Conservation (phyloP, 1,140 invertebrate genomes). For the Ladona fulva region DNA sequence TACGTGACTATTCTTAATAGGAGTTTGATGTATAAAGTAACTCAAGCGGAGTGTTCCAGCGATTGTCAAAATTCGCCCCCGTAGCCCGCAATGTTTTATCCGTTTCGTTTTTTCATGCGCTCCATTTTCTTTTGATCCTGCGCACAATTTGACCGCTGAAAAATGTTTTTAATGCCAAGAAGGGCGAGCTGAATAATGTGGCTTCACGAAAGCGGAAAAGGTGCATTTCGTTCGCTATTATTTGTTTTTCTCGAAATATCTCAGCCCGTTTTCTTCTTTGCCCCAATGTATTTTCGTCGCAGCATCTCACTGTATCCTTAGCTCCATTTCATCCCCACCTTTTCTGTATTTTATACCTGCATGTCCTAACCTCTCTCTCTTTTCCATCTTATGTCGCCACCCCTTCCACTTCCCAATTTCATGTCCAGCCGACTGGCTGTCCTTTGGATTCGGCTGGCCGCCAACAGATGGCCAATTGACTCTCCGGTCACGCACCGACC, state of each 20-base stretch:
- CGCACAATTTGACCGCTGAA: no score
- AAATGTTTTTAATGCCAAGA: no score
- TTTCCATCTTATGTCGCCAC: background rate
- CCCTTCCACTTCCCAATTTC: background rate
- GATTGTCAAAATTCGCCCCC: no score
- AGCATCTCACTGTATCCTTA: background rate
- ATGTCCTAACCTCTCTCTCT: background rate
- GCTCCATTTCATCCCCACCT: background rate
- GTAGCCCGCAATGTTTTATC: no score
- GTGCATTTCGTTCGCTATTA: background rate
- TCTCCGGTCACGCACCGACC: conserved; percentile 4
- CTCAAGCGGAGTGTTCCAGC: no score
- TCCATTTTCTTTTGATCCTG: no score
- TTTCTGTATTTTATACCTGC: background rate
- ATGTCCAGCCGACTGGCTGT: background rate
- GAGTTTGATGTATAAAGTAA: no score
- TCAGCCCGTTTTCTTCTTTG: background rate
- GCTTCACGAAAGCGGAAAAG: no score
- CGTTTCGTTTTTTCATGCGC: no score
- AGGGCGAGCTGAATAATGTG: no score
- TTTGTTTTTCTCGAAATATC: background rate
- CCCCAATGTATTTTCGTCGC: no score
- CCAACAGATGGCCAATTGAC: conserved; percentile 7
- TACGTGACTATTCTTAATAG: no score
- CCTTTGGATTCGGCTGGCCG: conserved; percentile 1